Evolutionary conservation across 2,888 invertebrate genomes (phyloP).

Genomic region (Lasioglossum vierecki): DNA sequence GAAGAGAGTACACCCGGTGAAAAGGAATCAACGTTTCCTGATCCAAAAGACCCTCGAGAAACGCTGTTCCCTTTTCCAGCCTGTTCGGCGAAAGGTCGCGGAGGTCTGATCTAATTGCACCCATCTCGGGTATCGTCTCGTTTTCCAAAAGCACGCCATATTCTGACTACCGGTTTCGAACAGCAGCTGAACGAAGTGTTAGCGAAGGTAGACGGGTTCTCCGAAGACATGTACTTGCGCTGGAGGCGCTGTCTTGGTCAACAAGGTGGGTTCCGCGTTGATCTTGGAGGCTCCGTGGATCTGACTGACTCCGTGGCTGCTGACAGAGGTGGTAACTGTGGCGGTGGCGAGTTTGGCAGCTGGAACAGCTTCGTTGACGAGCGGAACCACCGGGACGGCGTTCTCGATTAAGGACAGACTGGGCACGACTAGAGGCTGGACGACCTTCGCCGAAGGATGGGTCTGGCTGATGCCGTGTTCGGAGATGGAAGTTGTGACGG

Average conservation of each 20-base stretch:
- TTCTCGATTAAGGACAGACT: neutral
- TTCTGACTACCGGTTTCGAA: neutral
- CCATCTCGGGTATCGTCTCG: conserved; percentile 1
- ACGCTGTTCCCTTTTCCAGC: neutral
- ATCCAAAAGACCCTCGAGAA: too few species aligned
- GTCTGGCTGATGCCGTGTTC: conserved; percentile 50
- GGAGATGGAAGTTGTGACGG: conserved; percentile 47
- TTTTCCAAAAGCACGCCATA: conserved; percentile 19
- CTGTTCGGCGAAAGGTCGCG: conserved; percentile 4
- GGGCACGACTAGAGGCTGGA: neutral
- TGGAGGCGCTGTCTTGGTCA: conserved; percentile 3
- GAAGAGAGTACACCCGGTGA: neutral
- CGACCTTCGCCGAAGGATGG: conserved; percentile 30
- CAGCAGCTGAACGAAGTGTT: neutral
- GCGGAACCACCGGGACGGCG: neutral
- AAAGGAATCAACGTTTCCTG: neutral
- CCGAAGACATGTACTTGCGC: conserved; percentile 16
- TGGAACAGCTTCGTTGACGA: neutral
- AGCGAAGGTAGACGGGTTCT: conserved; percentile 11
- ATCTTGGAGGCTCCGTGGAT: conserved; percentile 47
- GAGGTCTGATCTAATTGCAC: neutral
- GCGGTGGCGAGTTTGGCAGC: neutral
- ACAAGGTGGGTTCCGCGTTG: conserved; percentile 29
- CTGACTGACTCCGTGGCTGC: conserved; percentile 37
- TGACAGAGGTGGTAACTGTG: conserved; percentile 13